Percentiles rank a stretch among this genome's conserved stretches.
Conservation (phyloP, 2,888 invertebrate species). For the Silvanus unidentatus region DNA sequence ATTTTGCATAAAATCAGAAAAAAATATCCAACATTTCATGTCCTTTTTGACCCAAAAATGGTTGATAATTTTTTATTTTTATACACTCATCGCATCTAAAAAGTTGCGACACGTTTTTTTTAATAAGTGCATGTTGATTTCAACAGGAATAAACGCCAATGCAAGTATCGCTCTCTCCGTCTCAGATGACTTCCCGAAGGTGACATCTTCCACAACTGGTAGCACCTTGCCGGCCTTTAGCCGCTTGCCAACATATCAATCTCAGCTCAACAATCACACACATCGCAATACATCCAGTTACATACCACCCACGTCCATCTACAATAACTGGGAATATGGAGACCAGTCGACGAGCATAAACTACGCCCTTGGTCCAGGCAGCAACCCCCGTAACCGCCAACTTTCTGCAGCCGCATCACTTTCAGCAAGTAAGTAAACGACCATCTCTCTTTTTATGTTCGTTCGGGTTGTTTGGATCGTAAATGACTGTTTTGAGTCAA, state of each 20-base stretch:
- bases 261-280: constrained; percentile 22
- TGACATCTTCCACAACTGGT: constrained; percentile 29
- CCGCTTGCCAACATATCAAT: constrained; percentile 33
- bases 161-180: constrained; percentile 14
- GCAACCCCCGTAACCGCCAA: constrained; percentile 42
- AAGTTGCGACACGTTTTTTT: not conserved
- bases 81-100: constrained; percentile 3
- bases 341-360: constrained; percentile 9
- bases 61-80: constrained; percentile 14
- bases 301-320: constrained; percentile 24
- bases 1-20: constrained; percentile 11
- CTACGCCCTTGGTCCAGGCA: constrained; percentile 20
- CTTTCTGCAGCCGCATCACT: constrained; percentile 65
- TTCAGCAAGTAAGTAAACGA: constrained; percentile 61
- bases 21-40: constrained; percentile 12
- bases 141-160: too few relatives aligned
- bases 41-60: constrained; percentile 19
- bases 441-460: too few relatives aligned
- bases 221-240: constrained; percentile 39
- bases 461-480: too few relatives aligned
- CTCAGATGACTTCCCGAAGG: constrained; percentile 34
- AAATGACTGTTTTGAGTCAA: too few relatives aligned
- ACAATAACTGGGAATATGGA: constrained; percentile 29
- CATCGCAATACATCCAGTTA: constrained; percentile 25
- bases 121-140: too few relatives aligned